These are phyloP conservation scores for Hetaerina americana DNA, from an alignment of 1,140 invertebrate species.

Conservation along the genomic window DNA sequence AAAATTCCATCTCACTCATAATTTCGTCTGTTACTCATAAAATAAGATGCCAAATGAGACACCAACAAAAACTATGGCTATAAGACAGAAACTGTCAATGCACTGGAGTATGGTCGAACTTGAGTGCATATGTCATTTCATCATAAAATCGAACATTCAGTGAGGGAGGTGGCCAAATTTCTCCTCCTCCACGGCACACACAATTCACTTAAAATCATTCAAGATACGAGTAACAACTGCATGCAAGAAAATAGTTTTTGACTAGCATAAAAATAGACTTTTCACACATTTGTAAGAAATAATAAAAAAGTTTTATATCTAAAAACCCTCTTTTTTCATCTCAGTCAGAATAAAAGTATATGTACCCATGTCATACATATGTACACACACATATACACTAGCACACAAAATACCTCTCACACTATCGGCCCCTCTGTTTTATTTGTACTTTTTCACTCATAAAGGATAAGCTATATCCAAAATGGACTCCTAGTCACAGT, in stretches of 20 bases:
- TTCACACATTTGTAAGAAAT: neutral
- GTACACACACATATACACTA: neutral
- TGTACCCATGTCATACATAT: neutral
- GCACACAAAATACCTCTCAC: neutral
- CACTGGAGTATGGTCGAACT: neutral
- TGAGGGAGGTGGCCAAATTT: neutral
- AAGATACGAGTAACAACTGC: neutral
- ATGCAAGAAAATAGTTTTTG: neutral
- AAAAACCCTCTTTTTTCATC: neutral
- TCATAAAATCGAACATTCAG: neutral
- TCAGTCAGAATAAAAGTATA: neutral
- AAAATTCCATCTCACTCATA: neutral
- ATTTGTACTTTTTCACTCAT: neutral
- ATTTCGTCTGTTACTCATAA: neutral
- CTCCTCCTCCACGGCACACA: neutral
- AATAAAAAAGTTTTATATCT: constrained; percentile 1
- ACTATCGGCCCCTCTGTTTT: neutral
- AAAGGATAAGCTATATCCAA: neutral
- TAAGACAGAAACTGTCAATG: neutral
- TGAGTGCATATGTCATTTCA: neutral
- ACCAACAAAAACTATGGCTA: neutral
- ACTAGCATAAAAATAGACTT: neutral
- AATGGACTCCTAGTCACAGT: neutral
- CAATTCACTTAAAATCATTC: neutral
- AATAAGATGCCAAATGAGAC: neutral